Conservation (phyloP, 2,888 invertebrate species). For the Rotaria magnacalcarata region DNA sequence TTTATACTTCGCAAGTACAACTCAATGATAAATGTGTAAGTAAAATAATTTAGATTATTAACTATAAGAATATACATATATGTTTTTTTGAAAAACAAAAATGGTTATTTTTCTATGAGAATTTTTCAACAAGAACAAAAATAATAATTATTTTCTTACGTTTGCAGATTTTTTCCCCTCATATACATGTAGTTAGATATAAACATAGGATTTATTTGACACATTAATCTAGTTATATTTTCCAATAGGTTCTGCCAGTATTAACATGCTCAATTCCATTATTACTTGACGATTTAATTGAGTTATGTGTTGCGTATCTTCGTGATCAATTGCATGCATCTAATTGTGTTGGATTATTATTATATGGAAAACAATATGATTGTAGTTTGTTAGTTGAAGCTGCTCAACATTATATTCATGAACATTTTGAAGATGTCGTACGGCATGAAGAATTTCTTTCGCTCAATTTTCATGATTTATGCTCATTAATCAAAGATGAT, state of each 20-base stretch:
- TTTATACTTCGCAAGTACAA: constrained; percentile 64
- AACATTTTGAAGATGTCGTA: constrained; percentile 66
- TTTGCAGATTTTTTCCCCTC: too few relatives aligned
- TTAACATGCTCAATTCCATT: background rate
- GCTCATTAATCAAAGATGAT: constrained; percentile 77
- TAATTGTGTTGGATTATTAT: constrained; percentile 12
- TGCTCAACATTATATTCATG: constrained; percentile 55
- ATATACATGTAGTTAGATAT: too few relatives aligned
- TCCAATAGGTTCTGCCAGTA: background rate
- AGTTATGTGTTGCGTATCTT: constrained; percentile 22
- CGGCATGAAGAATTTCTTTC: constrained; percentile 86
- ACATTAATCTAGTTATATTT: too few relatives aligned
- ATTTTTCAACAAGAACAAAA: too few relatives aligned
- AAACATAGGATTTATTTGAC: too few relatives aligned
- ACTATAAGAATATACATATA: too few relatives aligned
- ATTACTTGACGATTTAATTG: background rate
- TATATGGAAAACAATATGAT: constrained; percentile 28
- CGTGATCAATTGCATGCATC: constrained; percentile 21
- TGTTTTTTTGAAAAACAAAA: too few relatives aligned
- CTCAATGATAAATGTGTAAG: constrained; percentile 14
- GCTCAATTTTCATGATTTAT: constrained; percentile 73
- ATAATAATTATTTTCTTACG: too few relatives aligned
- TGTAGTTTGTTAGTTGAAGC: constrained; percentile 48
- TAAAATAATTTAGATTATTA: background rate
- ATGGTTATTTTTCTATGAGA: too few relatives aligned